Percentiles rank a stretch among this genome's conserved stretches.
Conservation (phyloP, 2,113 vertebrate species). For the Hepsetus odoe region DNA sequence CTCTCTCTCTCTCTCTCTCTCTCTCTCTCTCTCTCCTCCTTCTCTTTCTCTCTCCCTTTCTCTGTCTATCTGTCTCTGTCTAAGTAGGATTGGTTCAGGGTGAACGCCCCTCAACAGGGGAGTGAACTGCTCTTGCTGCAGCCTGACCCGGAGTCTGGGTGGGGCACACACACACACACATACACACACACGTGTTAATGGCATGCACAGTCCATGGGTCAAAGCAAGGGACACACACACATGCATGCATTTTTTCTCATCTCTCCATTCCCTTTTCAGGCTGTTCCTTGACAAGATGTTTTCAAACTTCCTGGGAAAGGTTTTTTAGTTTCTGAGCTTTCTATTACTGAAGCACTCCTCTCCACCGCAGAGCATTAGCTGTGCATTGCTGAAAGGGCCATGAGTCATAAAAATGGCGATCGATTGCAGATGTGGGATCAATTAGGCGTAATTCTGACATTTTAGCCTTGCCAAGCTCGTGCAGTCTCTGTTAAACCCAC, state of each 20-base stretch:
- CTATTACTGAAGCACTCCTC: conserved; percentile 24
- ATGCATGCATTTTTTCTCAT: background rate
- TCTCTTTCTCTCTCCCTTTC: background rate
- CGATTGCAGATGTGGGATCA: conserved; percentile 43
- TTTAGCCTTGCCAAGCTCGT: conserved; percentile 21
- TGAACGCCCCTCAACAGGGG: conserved; percentile 31
- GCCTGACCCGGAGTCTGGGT: conserved; percentile 32
- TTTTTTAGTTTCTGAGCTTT: conserved; percentile 9
- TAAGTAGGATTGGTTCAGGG: background rate
- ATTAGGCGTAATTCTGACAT: conserved; percentile 44
- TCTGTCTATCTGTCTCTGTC: background rate
- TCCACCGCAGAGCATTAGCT: conserved; percentile 25
- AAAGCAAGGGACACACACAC: background rate
- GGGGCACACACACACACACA: background rate
- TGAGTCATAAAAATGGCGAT: conserved; percentile 32
- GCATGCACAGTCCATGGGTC: background rate
- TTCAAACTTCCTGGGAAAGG: conserved; percentile 26
- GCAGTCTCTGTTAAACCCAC: conserved; percentile 22
- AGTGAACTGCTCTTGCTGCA: conserved; percentile 32
- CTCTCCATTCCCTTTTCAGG: conserved; percentile 4
- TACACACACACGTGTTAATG: conserved; percentile 22
- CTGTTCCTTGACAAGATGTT: background rate
- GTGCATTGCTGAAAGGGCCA: conserved; percentile 30
- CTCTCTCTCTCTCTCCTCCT: background rate
- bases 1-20: conserved; percentile 4